A percentile compares a stretch with the other conserved stretches of the same genome.
phyloP scores from a whole-genome alignment of 2,888 invertebrate species.

The Hirtodrosophila confusa region DNA sequence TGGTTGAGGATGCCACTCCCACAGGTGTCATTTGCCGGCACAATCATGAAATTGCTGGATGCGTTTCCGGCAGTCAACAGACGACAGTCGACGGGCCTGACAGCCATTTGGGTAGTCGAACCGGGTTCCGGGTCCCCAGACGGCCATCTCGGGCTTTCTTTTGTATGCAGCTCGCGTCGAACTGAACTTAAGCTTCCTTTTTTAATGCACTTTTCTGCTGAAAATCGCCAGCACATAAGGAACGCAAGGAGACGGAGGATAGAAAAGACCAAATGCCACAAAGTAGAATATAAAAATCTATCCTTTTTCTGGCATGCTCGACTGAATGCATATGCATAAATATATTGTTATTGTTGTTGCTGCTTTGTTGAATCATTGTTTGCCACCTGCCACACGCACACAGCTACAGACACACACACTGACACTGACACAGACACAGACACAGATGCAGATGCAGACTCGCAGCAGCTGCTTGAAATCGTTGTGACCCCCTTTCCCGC shows the following conservation, averaged over 20 bases:
- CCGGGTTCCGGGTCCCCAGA: slow-evolving; percentile 29
- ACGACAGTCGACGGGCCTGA: slow-evolving; percentile 2
- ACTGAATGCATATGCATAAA: slow-evolving; percentile 51
- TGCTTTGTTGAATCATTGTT: slow-evolving; percentile 36
- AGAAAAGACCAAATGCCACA: slow-evolving; percentile 45
- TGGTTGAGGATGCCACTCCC: slow-evolving; percentile 11
- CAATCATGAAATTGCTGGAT: slow-evolving; percentile 43
- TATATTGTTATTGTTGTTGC: slow-evolving; percentile 30
- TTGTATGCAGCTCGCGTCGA: slow-evolving; percentile 31
- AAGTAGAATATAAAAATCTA: slow-evolving; percentile 59
- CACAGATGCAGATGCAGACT: slow-evolving; percentile 7
- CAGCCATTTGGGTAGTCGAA: slow-evolving; percentile 1
- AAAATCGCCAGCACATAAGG: slow-evolving; percentile 3
- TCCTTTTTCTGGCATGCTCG: slow-evolving; percentile 32
- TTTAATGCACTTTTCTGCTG: slow-evolving; percentile 24
- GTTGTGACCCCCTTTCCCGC: slow-evolving; percentile 8
- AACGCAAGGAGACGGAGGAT: background rate
- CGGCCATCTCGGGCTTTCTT: slow-evolving; percentile 6
- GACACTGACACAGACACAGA: background rate
- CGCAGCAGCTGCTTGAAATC: slow-evolving; percentile 39
- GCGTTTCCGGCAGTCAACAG: slow-evolving; percentile 28
- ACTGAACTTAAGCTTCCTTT: slow-evolving; percentile 19
- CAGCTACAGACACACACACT: slow-evolving; percentile 6
- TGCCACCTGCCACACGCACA: slow-evolving; percentile 51
- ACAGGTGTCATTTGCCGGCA: slow-evolving; percentile 45